Evolutionary conservation across 2,888 invertebrate species (phyloP), one percentile per base, ranked within the genome.

Genomic region (Dicranocentrus wangi): DNA sequence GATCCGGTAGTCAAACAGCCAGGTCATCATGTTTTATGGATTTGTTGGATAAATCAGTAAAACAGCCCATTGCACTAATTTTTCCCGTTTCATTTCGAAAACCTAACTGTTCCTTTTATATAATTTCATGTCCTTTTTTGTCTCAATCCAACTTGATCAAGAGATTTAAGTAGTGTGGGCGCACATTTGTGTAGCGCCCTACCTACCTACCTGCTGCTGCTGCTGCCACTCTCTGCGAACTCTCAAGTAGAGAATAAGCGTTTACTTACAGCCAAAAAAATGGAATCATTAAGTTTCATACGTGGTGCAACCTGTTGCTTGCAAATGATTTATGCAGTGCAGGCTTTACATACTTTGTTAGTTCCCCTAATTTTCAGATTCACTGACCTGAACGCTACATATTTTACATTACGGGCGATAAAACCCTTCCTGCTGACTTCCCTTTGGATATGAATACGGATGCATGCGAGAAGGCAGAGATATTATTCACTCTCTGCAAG

Each of bases 321-420:
- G 32, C 32, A 32, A 32, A 32, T 10, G n/a, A n/a, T n/a, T n/a
- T n/a, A n/a, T n/a, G n/a, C n/a, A n/a, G 32, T 32, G 10, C 10
- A 32, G 10, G 32, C 32, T 32, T n/a, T n/a, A n/a, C n/a, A n/a
- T 32, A 32, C 32, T 32, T 32, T n/a, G n/a, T 32, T 32, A 32
- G 32, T 32, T 75, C 55, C 71, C 71, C 70, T 65, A 78, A 71
- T 78, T 78, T 78, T 78, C 65, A 78, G 65, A 78, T 39, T 65
- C 78, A 78, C 71, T 78, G 78, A 78, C 78, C 78, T 71, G 78
- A 78, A 78, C 78, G 65, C 69, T n/a, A n/a, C n/a, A n/a, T 63
- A 61, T 42, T 65, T 47, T 66, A 51, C 53, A 53, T 69, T 69
- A 32, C 53, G 55, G 32, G 55, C 69, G 69, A 69, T 69, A 69